Conservation (phyloP, 2,113 vertebrate genomes). For the Phalacrocorax pelagicus region DNA sequence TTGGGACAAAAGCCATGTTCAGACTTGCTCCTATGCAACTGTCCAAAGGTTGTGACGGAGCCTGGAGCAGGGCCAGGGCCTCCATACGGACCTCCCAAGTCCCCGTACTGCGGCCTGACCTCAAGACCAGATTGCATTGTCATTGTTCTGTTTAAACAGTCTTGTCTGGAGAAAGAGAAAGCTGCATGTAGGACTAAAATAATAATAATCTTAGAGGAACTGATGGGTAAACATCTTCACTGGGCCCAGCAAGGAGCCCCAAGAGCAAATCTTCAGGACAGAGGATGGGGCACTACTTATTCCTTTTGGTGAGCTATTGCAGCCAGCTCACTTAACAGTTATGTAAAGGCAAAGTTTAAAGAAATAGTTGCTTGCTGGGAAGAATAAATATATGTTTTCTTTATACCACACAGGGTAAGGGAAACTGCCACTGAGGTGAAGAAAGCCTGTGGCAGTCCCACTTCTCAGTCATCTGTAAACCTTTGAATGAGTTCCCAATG, state of each 20-base stretch:
- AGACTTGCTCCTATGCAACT: background rate
- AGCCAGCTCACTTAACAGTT: background rate
- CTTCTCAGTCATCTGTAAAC: slow-evolving; percentile 12
- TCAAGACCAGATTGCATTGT: background rate
- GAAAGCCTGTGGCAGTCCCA: background rate
- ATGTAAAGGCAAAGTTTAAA: background rate
- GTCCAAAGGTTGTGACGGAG: background rate
- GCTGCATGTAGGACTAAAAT: background rate
- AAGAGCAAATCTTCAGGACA: background rate
- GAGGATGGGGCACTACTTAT: background rate
- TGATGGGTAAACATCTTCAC: background rate
- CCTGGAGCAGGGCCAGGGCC: background rate
- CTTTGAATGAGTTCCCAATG: slow-evolving; percentile 1
- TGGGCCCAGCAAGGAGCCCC: background rate
- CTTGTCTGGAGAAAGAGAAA: background rate
- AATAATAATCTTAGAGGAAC: background rate
- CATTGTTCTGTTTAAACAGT: background rate
- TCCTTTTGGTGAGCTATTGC: background rate
- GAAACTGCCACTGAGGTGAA: slow-evolving; percentile 4
- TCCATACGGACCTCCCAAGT: accelerated
- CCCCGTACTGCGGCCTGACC: accelerated
- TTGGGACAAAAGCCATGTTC: background rate
- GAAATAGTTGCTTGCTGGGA: background rate
- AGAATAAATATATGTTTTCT: background rate
- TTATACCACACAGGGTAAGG: background rate